Evolutionary conservation across 2,888 invertebrate species (phyloP), one percentile per base, ranked within the genome.

Genomic region (Plebejus melissa): DNA sequence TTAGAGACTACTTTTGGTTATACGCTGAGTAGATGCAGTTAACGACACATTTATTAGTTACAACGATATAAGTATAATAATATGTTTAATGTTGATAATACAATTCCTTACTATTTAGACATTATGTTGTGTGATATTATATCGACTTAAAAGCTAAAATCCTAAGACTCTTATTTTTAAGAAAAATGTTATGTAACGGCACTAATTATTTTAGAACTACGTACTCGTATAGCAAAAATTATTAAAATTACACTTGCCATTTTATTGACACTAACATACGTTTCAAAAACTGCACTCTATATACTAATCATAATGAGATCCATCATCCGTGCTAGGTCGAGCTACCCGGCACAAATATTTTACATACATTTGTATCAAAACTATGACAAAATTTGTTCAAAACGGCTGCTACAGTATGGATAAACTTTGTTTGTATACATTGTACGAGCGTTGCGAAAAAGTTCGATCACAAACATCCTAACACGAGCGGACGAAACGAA

Each of bases 351-450:
- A 32, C 65, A 32, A 32, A 32, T 65, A 32, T 65, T 36, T 16
- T 13, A 65, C 65, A 65, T 36, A 65, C 65, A 65, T 41, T 38
- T 41, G 79, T 88, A 86, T 86, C 86, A 85, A 85, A 87, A 87
- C 83, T 86, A 86, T 79, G 78, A 79, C 78, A 74, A 78, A 78
- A 81, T 82, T 81, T 75, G 74, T 74, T 82, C 81, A 80, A 82
- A 84, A 82, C 79, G 60, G 32, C 71, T 50, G 72, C 72, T 72
- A 72, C 58, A 41, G 75, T 72, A 72, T 72, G 22, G 50, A 50
- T 72, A 72, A 50, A 50, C 50, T 54, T 70, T 32, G 32, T 16
- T 41, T 41, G 71, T 71, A 71, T 71, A 71, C 71, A 28, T 71
- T 71, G 71, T 72, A 54, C 32, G 28, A 72, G 72, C 72, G 72